phyloP scores from a whole-genome alignment of 2,113 vertebrate species.

The Cranoglanis bouderius region DNA sequence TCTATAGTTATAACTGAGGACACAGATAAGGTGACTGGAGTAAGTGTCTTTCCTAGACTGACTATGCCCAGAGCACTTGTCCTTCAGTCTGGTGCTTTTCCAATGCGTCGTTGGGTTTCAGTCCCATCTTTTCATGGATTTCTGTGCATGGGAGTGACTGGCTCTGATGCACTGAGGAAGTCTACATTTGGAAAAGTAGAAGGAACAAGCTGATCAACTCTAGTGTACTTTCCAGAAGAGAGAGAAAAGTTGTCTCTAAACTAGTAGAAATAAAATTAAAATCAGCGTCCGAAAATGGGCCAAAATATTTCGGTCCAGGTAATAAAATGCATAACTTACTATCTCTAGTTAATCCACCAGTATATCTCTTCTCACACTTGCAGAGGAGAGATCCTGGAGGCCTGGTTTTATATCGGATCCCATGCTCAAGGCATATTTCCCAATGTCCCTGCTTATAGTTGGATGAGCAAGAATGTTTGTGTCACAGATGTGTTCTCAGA shows the following conservation, averaged over 20 bases:
- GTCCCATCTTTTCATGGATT: background rate
- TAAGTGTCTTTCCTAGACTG: background rate
- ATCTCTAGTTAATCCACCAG: background rate
- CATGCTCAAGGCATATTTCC: background rate
- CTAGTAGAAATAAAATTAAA: background rate
- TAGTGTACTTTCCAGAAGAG: background rate
- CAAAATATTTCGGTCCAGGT: background rate
- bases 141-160: background rate
- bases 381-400: background rate
- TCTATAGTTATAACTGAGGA: background rate
- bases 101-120: background rate
- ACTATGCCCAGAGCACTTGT: background rate
- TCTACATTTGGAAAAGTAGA: background rate
- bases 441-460: background rate
- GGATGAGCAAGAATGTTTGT: background rate
- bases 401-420: background rate
- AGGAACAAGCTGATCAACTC: background rate
- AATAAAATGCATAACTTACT: background rate
- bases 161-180: background rate
- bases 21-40: background rate
- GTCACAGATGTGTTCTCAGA: conserved; percentile 13
- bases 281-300: background rate
- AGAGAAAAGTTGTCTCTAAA: background rate
- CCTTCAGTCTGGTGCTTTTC: background rate
- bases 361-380: background rate